Evolutionary conservation across 2,113 vertebrate species (phyloP).

Genomic region (Hippocampus mohnikei): DNA sequence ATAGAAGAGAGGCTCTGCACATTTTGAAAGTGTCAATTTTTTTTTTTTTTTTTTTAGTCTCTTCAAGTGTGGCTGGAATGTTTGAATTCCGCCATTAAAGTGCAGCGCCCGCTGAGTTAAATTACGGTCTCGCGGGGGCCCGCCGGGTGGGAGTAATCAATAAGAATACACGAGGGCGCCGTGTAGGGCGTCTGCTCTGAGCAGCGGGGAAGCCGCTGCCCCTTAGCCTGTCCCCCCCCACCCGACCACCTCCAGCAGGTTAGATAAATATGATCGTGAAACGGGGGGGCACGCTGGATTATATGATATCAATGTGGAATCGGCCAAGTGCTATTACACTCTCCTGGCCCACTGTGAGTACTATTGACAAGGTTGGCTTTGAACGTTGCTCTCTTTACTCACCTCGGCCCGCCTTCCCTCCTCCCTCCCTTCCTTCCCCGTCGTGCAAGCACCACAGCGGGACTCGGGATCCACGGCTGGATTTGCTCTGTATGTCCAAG

Average conservation of each 20-base stretch:
- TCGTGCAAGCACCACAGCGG: constrained; percentile 36
- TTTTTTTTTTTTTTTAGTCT: constrained; percentile 58
- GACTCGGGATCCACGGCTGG: constrained; percentile 33
- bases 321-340: constrained; percentile 74
- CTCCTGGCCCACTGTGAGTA: constrained; percentile 74
- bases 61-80: constrained; percentile 77
- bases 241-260: constrained; percentile 76
- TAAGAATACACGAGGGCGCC: constrained; percentile 87
- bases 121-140: constrained; percentile 87
- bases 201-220: constrained; percentile 84
- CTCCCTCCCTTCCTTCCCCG: constrained; percentile 4
- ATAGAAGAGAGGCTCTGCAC: constrained; percentile 69
- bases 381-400: constrained; percentile 62
- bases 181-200: constrained; percentile 89
- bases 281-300: constrained; percentile 83
- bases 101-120: constrained; percentile 92
- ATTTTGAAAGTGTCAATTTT: constrained; percentile 74
- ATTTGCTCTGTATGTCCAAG: neutral
- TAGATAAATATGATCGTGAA: constrained; percentile 97
- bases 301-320: constrained; percentile 88
- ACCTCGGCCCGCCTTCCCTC: constrained; percentile 25
- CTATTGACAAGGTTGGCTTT: constrained; percentile 76
- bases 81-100: constrained; percentile 78
- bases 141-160: constrained; percentile 92
- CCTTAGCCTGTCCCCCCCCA: constrained; percentile 76